These are phyloP conservation scores for Formica aserva DNA, from an alignment of 2,888 invertebrate genomes.

Conservation along the genomic window DNA sequence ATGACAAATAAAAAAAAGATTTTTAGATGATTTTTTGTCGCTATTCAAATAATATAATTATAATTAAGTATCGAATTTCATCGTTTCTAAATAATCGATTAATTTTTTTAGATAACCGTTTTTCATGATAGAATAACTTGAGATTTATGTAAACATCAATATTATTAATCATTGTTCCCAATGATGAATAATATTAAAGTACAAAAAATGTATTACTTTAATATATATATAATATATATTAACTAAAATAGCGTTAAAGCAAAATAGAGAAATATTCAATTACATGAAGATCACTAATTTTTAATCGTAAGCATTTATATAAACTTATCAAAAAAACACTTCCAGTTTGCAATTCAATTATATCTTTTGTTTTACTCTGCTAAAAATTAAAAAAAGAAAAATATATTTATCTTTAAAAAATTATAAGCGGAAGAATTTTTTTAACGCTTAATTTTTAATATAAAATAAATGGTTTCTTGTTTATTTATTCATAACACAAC, in stretches of 20 bases:
- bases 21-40: too few relatives aligned
- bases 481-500: conserved; percentile 20
- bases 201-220: neutral
- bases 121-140: neutral
- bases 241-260: neutral
- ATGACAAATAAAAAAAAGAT: too few relatives aligned
- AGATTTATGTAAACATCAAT: neutral
- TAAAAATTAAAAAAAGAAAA: neutral
- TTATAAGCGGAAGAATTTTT: neutral
- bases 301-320: neutral
- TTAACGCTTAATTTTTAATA: neutral
- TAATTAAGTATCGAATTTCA: neutral
- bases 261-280: neutral
- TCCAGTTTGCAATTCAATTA: neutral
- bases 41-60: neutral
- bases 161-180: neutral
- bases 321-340: neutral
- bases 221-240: neutral
- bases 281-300: neutral
- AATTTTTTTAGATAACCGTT: neutral
- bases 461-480: conserved; percentile 21
- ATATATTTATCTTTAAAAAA: neutral
- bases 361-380: neutral
- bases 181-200: neutral
- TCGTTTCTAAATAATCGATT: neutral